These are phyloP conservation scores for Drosophila sechellia DNA, from an alignment of 1,140 invertebrate genomes.

Conservation along the genomic window DNA sequence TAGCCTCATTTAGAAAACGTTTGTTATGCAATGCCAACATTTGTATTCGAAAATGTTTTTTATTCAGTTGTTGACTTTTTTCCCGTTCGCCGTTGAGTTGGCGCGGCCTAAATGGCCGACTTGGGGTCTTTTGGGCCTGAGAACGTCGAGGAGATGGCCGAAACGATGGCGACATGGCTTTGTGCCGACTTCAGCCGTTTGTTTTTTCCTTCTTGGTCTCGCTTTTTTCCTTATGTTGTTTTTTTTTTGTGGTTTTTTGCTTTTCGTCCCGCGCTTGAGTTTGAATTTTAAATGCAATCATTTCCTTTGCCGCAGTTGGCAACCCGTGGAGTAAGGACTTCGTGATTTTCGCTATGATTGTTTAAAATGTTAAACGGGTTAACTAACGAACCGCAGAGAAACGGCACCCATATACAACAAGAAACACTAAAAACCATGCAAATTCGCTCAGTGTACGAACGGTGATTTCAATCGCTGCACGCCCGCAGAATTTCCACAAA, in stretches of 20 bases:
- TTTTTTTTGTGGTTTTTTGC: not conserved
- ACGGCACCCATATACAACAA: constrained; percentile 51
- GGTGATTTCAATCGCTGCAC: constrained; percentile 64
- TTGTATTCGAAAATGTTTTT: constrained; percentile 84
- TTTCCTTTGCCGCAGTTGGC: constrained; percentile 78
- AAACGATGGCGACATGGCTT: constrained; percentile 63
- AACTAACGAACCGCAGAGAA: constrained; percentile 61
- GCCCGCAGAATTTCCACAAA: constrained; percentile 74
- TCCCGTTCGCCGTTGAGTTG: constrained; percentile 53
- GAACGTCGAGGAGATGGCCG: constrained; percentile 56
- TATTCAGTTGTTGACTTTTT: constrained; percentile 82
- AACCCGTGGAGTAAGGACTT: constrained; percentile 66
- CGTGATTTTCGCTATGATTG: constrained; percentile 82
- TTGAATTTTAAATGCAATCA: constrained; percentile 84
- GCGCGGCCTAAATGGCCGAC: constrained; percentile 72
- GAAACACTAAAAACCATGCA: constrained; percentile 49
- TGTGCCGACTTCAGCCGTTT: constrained; percentile 78
- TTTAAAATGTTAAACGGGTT: constrained; percentile 59
- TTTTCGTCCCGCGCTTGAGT: constrained; percentile 45
- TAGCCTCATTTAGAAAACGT: constrained; percentile 84
- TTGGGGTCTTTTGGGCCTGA: constrained; percentile 52
- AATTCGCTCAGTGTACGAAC: constrained; percentile 48
- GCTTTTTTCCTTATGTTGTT: not conserved
- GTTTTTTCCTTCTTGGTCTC: constrained; percentile 10
- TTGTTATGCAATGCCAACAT: constrained; percentile 84